phyloP scores from a whole-genome alignment of 2,888 invertebrate species.

The Harmothoe impar region DNA sequence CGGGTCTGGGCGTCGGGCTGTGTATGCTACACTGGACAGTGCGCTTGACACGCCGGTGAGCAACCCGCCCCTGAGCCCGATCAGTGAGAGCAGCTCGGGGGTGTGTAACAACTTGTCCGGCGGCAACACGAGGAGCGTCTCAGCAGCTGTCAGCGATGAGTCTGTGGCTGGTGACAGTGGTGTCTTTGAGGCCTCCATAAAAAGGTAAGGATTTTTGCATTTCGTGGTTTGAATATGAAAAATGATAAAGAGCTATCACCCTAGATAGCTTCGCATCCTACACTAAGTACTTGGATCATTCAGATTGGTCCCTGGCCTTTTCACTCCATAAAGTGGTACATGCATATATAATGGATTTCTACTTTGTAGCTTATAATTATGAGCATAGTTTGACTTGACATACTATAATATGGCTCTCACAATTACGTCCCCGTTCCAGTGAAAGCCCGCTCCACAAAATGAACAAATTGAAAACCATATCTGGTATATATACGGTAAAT shows the following conservation, averaged over 20 bases:
- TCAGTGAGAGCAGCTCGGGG: constrained; percentile 83
- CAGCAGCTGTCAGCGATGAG: constrained; percentile 98
- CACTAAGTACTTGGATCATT: too few relatives aligned
- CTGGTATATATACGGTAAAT: too few relatives aligned
- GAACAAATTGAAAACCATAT: too few relatives aligned
- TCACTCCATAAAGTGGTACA: too few relatives aligned
- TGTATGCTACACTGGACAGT: constrained; percentile 23
- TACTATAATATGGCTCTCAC: too few relatives aligned
- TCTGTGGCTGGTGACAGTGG: constrained; percentile 92
- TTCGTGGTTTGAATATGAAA: neutral
- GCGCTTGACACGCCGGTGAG: constrained; percentile 70
- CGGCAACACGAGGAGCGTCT: constrained; percentile 86
- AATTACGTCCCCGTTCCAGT: too few relatives aligned
- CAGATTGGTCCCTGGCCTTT: too few relatives aligned
- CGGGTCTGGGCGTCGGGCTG: neutral
- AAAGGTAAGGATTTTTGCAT: constrained; percentile 76
- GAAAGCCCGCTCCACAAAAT: too few relatives aligned
- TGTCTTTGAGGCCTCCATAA: constrained; percentile 84
- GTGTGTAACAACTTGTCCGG: constrained; percentile 81
- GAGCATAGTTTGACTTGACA: too few relatives aligned
- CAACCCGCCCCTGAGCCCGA: constrained; percentile 82
- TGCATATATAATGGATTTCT: too few relatives aligned
- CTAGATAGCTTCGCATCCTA: too few relatives aligned
- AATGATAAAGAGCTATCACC: neutral
- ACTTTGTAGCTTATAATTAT: too few relatives aligned